Conservation (phyloP, 1,140 invertebrate genomes). For the Tetragonula clypearis region DNA sequence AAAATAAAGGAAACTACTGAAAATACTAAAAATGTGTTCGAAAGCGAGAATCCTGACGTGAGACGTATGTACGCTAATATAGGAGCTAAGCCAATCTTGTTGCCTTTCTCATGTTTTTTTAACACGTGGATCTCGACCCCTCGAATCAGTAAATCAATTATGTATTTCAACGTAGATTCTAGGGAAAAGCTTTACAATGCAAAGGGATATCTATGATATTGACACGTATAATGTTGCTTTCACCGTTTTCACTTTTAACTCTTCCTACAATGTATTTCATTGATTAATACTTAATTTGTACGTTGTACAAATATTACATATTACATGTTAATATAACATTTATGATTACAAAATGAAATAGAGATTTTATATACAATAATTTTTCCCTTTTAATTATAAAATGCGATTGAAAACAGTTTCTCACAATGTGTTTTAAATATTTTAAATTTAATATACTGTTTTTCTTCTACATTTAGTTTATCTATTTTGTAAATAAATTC, state of each 20-base stretch:
- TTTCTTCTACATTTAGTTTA: background rate
- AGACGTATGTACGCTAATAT: too few species aligned
- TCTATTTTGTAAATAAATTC: background rate
- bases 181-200: constrained; percentile 25
- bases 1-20: too few species aligned
- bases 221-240: background rate
- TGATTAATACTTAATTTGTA: background rate
- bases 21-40: too few species aligned
- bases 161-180: too few species aligned
- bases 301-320: background rate
- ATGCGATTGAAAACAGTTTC: background rate
- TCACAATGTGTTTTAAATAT: background rate
- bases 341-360: background rate
- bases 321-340: background rate
- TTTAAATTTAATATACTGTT: background rate
- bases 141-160: too few species aligned
- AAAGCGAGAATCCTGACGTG: too few species aligned
- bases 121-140: too few species aligned
- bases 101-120: too few species aligned
- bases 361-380: background rate
- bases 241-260: constrained; percentile 25
- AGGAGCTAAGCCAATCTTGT: too few species aligned
- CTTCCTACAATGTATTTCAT: background rate
- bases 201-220: background rate
- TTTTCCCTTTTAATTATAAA: background rate